Evolutionary conservation across 2,113 vertebrate genomes (phyloP).

Genomic region (Hippocampus comes): DNA sequence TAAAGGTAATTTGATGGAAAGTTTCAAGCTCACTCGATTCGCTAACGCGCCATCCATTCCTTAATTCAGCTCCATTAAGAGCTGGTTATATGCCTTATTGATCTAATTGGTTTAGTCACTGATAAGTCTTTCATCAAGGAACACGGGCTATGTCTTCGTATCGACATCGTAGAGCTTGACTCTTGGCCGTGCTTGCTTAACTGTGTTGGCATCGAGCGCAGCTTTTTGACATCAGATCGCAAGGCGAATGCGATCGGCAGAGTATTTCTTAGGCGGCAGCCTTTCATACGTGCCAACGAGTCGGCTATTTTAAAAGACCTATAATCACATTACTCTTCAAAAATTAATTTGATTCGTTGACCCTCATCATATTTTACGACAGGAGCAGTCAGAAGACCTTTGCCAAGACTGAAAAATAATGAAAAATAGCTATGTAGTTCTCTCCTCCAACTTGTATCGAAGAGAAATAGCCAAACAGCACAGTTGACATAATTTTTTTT

Average conservation of each 20-base stretch:
- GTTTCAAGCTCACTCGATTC: constrained; percentile 40
- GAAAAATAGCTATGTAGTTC: too few species aligned
- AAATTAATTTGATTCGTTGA: too few species aligned
- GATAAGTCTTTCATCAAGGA: constrained; percentile 38
- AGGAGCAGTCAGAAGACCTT: too few species aligned
- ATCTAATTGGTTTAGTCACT: constrained; percentile 33
- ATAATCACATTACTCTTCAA: constrained; percentile 1
- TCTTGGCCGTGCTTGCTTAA: constrained; percentile 26
- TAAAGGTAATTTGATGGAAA: constrained; percentile 52
- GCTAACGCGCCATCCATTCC: constrained; percentile 52
- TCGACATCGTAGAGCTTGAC: constrained; percentile 34
- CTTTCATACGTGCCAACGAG: constrained; percentile 18
- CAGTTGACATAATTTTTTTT: too few species aligned
- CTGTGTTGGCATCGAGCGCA: constrained; percentile 23
- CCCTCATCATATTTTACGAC: too few species aligned
- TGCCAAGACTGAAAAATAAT: too few species aligned
- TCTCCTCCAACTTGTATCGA: too few species aligned
- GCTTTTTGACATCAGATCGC: constrained; percentile 43
- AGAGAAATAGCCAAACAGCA: neutral
- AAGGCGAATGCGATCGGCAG: constrained; percentile 31
- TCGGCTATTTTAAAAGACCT: constrained; percentile 3
- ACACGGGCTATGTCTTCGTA: constrained; percentile 21
- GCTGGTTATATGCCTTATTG: constrained; percentile 58
- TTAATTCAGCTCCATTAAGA: constrained; percentile 37
- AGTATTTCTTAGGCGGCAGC: constrained; percentile 29